phyloP scores from a whole-genome alignment of 2,113 vertebrate species.

The Uria lomvia region DNA sequence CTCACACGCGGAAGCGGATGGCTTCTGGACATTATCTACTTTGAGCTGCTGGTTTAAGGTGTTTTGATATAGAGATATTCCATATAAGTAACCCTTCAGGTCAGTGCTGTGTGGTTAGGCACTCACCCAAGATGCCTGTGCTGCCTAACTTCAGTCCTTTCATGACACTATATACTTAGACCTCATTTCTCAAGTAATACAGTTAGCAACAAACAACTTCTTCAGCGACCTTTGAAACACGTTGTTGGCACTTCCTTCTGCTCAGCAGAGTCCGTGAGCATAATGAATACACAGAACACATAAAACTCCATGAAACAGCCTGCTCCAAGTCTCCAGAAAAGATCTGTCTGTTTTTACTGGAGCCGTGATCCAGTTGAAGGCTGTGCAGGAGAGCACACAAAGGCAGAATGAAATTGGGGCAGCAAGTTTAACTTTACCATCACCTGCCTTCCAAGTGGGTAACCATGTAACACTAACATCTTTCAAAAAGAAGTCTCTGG shows the following conservation, averaged over 20 bases:
- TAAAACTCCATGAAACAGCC: not conserved
- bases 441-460: not conserved
- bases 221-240: not conserved
- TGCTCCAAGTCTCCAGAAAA: not conserved
- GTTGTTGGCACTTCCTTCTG: not conserved
- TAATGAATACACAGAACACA: not conserved
- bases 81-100: not conserved
- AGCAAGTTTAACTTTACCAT: not conserved
- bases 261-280: not conserved
- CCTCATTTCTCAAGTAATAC: not conserved
- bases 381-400: not conserved
- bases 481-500: not conserved
- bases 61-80: not conserved
- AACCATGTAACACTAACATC: not conserved
- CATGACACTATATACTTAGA: rapidly evolving
- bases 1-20: not conserved
- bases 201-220: not conserved
- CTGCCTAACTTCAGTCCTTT: not conserved
- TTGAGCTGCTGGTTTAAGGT: not conserved
- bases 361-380: not conserved
- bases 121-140: not conserved
- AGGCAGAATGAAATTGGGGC: not conserved
- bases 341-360: not conserved
- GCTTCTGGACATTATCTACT: not conserved
- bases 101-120: not conserved